These are phyloP conservation scores for Maccullochella peelii DNA, from an alignment of 2,113 vertebrate genomes.

Conservation along the genomic window DNA sequence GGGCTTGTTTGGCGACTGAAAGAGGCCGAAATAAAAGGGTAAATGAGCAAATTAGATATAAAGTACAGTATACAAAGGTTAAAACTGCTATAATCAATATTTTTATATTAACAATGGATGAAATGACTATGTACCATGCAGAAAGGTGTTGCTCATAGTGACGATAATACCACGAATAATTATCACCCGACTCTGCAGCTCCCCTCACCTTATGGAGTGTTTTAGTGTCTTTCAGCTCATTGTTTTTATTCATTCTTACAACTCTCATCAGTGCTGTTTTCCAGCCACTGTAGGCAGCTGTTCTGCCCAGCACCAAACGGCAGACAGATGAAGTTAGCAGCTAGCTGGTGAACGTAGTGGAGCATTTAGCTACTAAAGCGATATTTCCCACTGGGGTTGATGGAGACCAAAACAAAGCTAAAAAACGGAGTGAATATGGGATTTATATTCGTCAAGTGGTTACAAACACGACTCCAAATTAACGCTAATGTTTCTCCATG, in stretches of 20 bases:
- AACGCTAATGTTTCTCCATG: background rate
- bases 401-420: background rate
- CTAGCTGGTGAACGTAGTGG: background rate
- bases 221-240: background rate
- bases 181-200: background rate
- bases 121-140: background rate
- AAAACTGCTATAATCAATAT: background rate
- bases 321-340: background rate
- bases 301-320: too few relatives aligned
- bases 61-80: background rate
- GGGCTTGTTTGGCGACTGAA: constrained; percentile 95
- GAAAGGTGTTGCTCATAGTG: background rate
- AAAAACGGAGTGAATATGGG: background rate
- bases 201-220: background rate
- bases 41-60: background rate
- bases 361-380: background rate
- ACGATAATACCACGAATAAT: background rate
- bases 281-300: too few relatives aligned
- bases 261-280: background rate
- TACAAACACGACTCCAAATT: background rate
- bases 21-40: background rate
- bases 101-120: background rate
- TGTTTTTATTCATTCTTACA: background rate
- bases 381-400: background rate
- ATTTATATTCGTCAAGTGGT: background rate